Base-by-base conservation (phyloP, 2,113 vertebrate species). In the Emberiza fucata region DNA sequence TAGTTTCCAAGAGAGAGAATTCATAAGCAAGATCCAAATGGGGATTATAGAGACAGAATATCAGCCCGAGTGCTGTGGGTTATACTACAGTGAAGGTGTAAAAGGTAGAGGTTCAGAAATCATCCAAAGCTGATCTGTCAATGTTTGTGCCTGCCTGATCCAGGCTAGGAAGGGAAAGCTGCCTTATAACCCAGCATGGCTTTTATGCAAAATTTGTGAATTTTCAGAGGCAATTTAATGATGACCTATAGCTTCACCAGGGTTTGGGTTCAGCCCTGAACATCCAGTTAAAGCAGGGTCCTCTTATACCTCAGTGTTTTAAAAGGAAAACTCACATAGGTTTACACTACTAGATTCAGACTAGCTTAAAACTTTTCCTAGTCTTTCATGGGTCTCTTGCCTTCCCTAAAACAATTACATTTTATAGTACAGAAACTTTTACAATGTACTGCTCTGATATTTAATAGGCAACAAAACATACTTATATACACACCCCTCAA, bases 371-470 rank as follows among this genome's bases (percentile, higher is more conserved):
- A 54, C 5, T 14, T 86, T 57, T 78, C 47, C 29, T 19, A 69
- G 44, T 35, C 27, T 37, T 69, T 50, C 20, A 44, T 14, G 56
- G 33, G 15, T 48, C n/a, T 84, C 24, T 91, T 53, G n/a, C 27
- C 8, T 89, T 7, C 28, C 8, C 21, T 63, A 50, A 28, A 92
- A 65, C 6, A 60, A 54, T 35, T 72, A 24, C 14, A 37, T 70
- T 76, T 78, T 56, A 31, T 23, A 71, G 35, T 48, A 65, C 13
- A 39, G 29, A 51, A 88, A 59, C 16, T 33, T 78, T 39, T 39
- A 48, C 8, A 65, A 61, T 6, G 3, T 37, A 57, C 9, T 2
- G 3, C 5, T 44, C 20, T 9, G 45, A 35, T 1, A 1, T 72
- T 69, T 39, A 69, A 31, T 3, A 51, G 33, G 59, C 15, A 84